Evolutionary conservation across 2,888 invertebrate genomes (phyloP), one percentile per base, ranked within the genome.

Genomic region (Agrochola litura): DNA sequence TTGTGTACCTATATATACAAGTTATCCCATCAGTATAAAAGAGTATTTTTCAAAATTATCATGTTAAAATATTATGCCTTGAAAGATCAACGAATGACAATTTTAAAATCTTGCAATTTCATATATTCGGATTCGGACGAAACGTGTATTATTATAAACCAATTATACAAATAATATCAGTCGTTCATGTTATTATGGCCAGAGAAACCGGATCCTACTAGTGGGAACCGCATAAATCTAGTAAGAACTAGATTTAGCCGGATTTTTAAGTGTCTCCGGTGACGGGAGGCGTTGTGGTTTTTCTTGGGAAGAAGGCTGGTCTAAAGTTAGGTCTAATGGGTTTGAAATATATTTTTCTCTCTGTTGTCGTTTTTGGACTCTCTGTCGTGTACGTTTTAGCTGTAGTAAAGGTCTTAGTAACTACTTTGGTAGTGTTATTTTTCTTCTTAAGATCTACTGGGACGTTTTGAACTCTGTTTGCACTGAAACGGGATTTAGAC

Each of bases 381-480:
- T 95, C 95, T 12, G 96, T 96, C 0, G 96, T 95, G 60, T 91
- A 94, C 3, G 90, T 89, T 79, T 78, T 88, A 16, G 85, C 94
- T 19, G 96, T 96, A 2, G 95, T 95, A 63, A 90, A 94, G 16
- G 89, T 91, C 91, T 92, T 95, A 8, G 90, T 83, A 5, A 82
- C 86, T 68, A 90, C 81, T 90, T 93, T 95, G 37, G 91, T 79
- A 60, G 86, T 86, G 0, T 78, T 88, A 73, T 90, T 92, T 81
- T 94, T 96, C 86, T 93, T 96, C 85, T 93, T 95, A 19, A 93
- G 66, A 85, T 97, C 96, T 67, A 96, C 89, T 16, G 97, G 97
- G 9, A 96, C 95, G 68, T 96, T 97, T 90, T 96, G 96, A 37
- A 92, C 90, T 85, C 97, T 92, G 61, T 87, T 94, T 6, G 87